phyloP scores from a whole-genome alignment of 1,140 invertebrate species.

The Ylistrum balloti region DNA sequence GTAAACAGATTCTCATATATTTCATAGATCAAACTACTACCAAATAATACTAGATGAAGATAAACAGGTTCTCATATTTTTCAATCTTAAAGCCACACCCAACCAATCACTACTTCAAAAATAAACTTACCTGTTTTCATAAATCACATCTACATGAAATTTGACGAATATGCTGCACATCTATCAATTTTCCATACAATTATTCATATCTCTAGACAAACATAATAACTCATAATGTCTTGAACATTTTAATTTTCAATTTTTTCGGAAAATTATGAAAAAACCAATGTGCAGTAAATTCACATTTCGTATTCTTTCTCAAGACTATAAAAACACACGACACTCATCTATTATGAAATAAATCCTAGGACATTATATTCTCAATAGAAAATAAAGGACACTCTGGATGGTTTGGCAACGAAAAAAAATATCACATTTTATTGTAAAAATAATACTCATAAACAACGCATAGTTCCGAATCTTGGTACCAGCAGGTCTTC shows the following conservation, averaged over 20 bases:
- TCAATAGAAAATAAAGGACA: neutral
- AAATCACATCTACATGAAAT: neutral
- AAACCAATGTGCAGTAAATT: neutral
- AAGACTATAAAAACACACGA: neutral
- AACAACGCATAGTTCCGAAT: neutral
- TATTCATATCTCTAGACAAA: no score
- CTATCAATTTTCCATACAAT: no score
- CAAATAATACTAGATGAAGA: neutral
- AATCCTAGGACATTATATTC: neutral
- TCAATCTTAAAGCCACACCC: neutral
- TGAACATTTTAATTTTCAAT: neutral
- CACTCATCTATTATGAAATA: neutral
- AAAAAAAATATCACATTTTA: neutral
- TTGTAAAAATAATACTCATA: neutral
- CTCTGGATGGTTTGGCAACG: no score
- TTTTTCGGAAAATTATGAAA: neutral
- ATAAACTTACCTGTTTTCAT: conserved; percentile 33
- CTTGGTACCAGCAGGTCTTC: neutral
- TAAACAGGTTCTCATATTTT: neutral
- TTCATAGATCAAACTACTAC: neutral
- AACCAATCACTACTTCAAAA: conserved; percentile 1
- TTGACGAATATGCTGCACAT: neutral
- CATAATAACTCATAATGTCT: no score
- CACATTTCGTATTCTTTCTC: neutral
- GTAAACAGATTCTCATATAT: neutral